Conservation (phyloP, 1,140 invertebrate species). For the Lerema accius region DNA sequence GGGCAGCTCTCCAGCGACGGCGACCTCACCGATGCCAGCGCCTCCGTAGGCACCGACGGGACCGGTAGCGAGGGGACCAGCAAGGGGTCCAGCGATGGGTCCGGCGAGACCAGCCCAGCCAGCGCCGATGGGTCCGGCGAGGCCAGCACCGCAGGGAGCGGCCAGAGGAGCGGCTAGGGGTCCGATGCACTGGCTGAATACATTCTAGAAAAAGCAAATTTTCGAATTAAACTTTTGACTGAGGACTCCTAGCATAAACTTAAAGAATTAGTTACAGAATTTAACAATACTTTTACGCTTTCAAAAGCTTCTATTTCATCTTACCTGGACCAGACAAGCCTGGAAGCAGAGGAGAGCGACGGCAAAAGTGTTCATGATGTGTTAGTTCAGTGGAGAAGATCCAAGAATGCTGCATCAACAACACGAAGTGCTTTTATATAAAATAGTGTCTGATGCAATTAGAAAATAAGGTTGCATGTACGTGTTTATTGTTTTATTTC, state of each 20-base stretch:
- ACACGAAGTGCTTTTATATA: not conserved
- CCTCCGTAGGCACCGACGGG: slow-evolving; percentile 12
- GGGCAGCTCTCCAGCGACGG: slow-evolving; percentile 32
- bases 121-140: not conserved
- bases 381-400: not conserved
- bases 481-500: not conserved
- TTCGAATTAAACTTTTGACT: too few relatives aligned
- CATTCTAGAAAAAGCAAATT: slow-evolving; percentile 9
- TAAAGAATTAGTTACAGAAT: too few relatives aligned
- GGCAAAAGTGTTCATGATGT: slow-evolving; percentile 32
- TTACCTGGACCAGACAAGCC: slow-evolving; percentile 37
- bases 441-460: slow-evolving; percentile 3
- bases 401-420: slow-evolving; percentile 2
- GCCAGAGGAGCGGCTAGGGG: not conserved
- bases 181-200: slow-evolving; percentile 14
- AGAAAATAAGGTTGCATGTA: not conserved
- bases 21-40: slow-evolving; percentile 33
- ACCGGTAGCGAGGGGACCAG: slow-evolving; percentile 7
- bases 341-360: slow-evolving; percentile 37
- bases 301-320: too few relatives aligned
- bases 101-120: not conserved
- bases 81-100: not conserved
- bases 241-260: too few relatives aligned
- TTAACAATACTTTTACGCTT: too few relatives aligned
- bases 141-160: not conserved